Conservation (phyloP, 2,113 vertebrate genomes). For the Blennius ocellaris region DNA sequence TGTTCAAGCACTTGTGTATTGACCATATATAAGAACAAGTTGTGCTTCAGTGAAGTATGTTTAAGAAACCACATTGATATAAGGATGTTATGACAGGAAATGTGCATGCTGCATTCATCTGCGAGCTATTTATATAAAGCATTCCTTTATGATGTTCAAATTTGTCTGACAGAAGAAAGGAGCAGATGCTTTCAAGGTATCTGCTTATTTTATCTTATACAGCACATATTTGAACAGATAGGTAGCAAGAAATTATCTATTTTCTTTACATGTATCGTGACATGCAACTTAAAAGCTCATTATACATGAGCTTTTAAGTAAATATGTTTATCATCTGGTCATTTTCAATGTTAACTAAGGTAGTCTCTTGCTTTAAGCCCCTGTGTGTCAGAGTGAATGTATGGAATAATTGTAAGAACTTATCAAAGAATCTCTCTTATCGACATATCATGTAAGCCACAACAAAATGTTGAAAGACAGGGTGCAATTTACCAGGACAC, state of each 20-base stretch:
- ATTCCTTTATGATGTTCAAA: conserved; percentile 53
- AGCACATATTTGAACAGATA: conserved; percentile 21
- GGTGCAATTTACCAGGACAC: too few relatives aligned
- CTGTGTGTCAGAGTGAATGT: too few relatives aligned
- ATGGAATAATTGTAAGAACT: too few relatives aligned
- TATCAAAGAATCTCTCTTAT: too few relatives aligned
- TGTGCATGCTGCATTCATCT: not conserved
- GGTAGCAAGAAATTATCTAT: conserved; percentile 14
- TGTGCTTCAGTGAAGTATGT: not conserved
- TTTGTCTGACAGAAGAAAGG: conserved; percentile 42
- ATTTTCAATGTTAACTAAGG: not conserved
- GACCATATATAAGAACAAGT: too few relatives aligned
- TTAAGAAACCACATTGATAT: conserved; percentile 5
- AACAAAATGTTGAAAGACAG: too few relatives aligned
- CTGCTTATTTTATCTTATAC: conserved; percentile 26
- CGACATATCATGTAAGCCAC: too few relatives aligned
- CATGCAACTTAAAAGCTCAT: not conserved
- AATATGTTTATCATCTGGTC: not conserved
- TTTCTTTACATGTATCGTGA: conserved; percentile 7
- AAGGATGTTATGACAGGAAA: conserved; percentile 17
- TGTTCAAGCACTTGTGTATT: not conserved
- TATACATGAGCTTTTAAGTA: conserved; percentile 1
- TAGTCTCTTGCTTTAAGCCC: too few relatives aligned
- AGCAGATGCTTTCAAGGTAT: conserved; percentile 38
- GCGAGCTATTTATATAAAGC: conserved; percentile 22